Percentiles rank a stretch among this genome's conserved stretches.
Conservation (phyloP, 2,888 invertebrate genomes). For the Apantesis nais region DNA sequence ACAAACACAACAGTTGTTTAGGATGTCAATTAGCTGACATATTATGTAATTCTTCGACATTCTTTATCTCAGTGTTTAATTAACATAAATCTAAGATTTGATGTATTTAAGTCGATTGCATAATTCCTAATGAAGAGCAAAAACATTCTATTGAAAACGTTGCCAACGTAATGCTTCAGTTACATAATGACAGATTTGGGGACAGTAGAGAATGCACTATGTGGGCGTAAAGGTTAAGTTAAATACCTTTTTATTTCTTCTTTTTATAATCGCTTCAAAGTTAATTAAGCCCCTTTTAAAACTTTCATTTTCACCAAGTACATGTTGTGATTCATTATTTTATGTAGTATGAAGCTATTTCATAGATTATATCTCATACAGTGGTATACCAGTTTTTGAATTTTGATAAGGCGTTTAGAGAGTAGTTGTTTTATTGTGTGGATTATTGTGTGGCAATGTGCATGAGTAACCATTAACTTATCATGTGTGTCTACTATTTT, state of each 20-base stretch:
- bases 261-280: conserved; percentile 65
- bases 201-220: conserved; percentile 35
- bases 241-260: conserved; percentile 25
- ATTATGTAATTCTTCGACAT: conserved; percentile 61
- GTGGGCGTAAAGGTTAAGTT: conserved; percentile 21
- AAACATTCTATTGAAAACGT: conserved; percentile 43
- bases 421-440: conserved; percentile 22
- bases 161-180: conserved; percentile 38
- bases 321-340: conserved; percentile 52
- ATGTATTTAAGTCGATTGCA: conserved; percentile 48
- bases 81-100: conserved; percentile 60
- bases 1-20: conserved; percentile 36
- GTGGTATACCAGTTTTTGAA: conserved; percentile 20
- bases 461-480: not conserved
- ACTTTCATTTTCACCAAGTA: conserved; percentile 76
- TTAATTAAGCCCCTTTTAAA: conserved; percentile 64
- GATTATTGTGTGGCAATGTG: not conserved
- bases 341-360: conserved; percentile 32
- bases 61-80: conserved; percentile 56
- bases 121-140: conserved; percentile 42
- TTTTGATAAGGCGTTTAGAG: conserved; percentile 29
- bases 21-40: conserved; percentile 43
- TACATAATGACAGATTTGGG: conserved; percentile 43
- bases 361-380: conserved; percentile 26
- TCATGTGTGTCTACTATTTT: not conserved